phyloP scores from a whole-genome alignment of 1,140 invertebrate species.

The Oedothorax gibbosus region DNA sequence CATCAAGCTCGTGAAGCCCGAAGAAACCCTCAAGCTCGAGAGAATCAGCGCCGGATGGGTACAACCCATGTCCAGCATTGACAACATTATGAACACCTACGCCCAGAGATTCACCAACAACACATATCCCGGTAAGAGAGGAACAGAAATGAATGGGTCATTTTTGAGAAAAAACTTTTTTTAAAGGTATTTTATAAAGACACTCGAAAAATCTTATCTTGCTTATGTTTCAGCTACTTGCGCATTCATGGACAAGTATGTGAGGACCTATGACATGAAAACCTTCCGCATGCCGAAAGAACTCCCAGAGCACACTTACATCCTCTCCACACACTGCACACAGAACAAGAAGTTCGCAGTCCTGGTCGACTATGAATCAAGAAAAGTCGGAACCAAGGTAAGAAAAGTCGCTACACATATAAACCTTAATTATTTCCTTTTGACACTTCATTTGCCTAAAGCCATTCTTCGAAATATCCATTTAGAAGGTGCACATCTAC shows the following conservation, averaged over 20 bases:
- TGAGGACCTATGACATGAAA: constrained; percentile 49
- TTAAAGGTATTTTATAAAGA: not conserved
- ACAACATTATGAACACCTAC: not conserved
- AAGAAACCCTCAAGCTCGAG: constrained; percentile 28
- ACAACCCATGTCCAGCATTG: constrained; percentile 54
- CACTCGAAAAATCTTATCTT: not conserved
- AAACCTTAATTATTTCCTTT: too few relatives aligned
- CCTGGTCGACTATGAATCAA: not conserved
- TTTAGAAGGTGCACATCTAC: constrained; percentile 36
- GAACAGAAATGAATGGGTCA: too few relatives aligned
- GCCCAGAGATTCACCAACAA: constrained; percentile 7
- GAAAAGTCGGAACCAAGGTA: not conserved
- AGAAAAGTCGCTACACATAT: too few relatives aligned
- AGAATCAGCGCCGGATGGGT: constrained; percentile 25
- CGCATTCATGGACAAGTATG: constrained; percentile 5
- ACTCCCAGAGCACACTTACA: not conserved
- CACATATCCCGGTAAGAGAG: constrained; percentile 39
- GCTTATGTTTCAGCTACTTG: constrained; percentile 22
- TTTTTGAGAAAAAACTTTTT: not conserved
- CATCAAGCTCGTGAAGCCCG: not conserved
- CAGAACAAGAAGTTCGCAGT: constrained; percentile 40
- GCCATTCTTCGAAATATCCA: too few relatives aligned
- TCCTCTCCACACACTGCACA: constrained; percentile 26
- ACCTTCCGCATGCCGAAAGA: not conserved
- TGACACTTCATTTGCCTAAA: too few relatives aligned